Conservation (phyloP, 2,113 vertebrate species). For the Pterophyllum scalare region DNA sequence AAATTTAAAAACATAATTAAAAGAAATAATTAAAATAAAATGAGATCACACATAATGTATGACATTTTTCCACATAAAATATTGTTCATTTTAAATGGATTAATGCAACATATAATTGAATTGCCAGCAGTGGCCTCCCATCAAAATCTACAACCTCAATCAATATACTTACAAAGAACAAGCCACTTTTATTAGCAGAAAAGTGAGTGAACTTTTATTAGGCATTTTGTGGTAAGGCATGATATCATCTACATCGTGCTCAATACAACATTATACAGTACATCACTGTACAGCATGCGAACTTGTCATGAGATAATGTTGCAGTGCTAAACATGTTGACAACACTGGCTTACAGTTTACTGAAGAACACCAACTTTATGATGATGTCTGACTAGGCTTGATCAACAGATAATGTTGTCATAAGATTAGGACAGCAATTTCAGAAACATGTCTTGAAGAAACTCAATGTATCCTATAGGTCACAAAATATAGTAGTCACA, state of each 20-base stretch:
- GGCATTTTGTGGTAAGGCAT: conserved; percentile 60
- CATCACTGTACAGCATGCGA: conserved; percentile 49
- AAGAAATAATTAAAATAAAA: too few relatives aligned
- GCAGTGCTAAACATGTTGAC: conserved; percentile 41
- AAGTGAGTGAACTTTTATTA: conserved; percentile 54
- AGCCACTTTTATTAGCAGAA: conserved; percentile 3
- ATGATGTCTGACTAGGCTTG: not conserved
- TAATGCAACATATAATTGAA: not conserved
- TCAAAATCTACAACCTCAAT: not conserved
- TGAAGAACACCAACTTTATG: conserved; percentile 22
- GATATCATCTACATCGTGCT: not conserved
- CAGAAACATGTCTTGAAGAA: not conserved
- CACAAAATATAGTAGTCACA: not conserved
- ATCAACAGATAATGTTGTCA: not conserved
- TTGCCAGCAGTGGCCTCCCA: not conserved
- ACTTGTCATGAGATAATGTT: conserved; percentile 26
- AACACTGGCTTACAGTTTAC: conserved; percentile 20
- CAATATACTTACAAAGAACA: not conserved
- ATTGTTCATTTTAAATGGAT: not conserved
- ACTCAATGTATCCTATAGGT: conserved; percentile 6
- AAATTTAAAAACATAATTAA: too few relatives aligned
- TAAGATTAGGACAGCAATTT: not conserved
- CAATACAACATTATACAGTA: conserved; percentile 40
- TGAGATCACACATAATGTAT: not conserved
- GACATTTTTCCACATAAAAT: not conserved